Base-by-base conservation (phyloP, 2,888 invertebrate species). In the Exocentrus adspersus region DNA sequence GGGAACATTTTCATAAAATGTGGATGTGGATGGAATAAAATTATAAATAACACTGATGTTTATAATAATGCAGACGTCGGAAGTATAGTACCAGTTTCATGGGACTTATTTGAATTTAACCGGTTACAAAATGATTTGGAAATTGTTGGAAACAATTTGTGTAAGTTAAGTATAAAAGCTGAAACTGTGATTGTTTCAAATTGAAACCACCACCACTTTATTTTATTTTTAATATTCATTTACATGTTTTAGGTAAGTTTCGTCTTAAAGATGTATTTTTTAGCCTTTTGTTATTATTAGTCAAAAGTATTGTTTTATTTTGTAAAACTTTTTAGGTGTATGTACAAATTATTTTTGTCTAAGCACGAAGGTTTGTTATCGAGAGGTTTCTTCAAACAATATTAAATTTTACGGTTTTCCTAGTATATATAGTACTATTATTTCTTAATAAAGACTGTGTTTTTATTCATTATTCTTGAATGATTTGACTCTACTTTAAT, bases 101-200 rank as follows among this genome's bases (percentile, higher is more conserved):
- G 45, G 9, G 12, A 58, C 48, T 37, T n/a, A 37, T 37, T 12
- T 7, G 14, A 14, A 37, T 12, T 9, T 37, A 37, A 37, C 5
- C 37, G 37, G 5, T 62, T 57, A 17, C 24, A 42, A 51, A 20
- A 21, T 20, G 12, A 48, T 28, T 48, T 24, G 7, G 12, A 57
- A 41, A 12, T 54, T 51, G 45, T 53, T 48, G 32, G 42, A 41
- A 28, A 56, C 9, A 61, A 41, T 56, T 62, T 48, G 28, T 45
- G 20, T 51, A 37, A 48, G 14, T 57, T 56, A 42, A 58, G 21
- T 64, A 20, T 68, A 46, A 61, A 62, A 67, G 65, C 69, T 69
- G 64, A 62, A 69, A 66, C 69, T 67, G 69, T 69, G 69, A 67
- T 69, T 69, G 60, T 67, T 64, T 69, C 64, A 60, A 62, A 62